These are phyloP conservation scores for Syrmaticus mikado DNA, from an alignment of 2,113 vertebrate genomes.

Conservation along the genomic window DNA sequence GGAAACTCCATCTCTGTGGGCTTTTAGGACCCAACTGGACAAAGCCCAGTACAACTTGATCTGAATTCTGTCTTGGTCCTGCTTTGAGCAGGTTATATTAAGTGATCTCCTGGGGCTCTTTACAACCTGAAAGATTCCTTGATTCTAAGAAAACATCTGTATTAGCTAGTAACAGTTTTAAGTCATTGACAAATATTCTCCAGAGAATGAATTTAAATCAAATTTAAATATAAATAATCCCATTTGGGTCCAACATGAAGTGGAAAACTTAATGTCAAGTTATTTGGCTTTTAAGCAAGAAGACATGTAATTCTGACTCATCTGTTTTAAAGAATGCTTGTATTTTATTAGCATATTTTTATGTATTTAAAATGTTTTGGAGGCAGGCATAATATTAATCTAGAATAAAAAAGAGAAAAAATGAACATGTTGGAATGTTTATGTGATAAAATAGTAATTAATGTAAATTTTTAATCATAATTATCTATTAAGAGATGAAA, in stretches of 20 bases:
- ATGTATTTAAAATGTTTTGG: neutral
- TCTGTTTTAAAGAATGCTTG: neutral
- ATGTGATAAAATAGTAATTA: neutral
- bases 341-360: neutral
- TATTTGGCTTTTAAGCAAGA: accelerated
- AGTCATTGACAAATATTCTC: neutral
- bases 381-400: neutral
- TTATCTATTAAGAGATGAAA: neutral
- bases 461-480: neutral
- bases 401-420: neutral
- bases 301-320: neutral
- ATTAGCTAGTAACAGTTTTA: neutral
- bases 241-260: neutral
- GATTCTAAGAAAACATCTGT: neutral
- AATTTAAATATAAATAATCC: neutral
- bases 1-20: neutral
- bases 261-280: neutral
- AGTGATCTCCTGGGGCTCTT: neutral
- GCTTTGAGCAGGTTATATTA: neutral
- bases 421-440: neutral
- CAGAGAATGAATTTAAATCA: neutral
- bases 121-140: neutral
- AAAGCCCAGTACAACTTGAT: neutral
- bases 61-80: neutral
- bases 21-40: neutral